Evolutionary conservation across 2,797 vertebrate genomes (phyloP).

Genomic region (Pyrocephalus nanus): DNA sequence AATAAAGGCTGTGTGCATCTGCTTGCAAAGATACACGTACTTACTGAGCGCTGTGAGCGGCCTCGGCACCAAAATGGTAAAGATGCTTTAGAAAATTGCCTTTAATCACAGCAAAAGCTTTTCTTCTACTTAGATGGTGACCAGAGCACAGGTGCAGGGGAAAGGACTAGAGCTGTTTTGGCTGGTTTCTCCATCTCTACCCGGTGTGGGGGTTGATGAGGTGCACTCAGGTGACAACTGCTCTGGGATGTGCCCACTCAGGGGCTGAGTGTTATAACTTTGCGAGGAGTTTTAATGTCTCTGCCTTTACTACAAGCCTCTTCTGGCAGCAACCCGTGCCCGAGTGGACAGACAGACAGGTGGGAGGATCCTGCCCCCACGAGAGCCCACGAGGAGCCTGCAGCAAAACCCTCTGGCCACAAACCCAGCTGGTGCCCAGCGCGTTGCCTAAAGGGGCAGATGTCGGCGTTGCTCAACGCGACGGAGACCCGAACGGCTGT

Average conservation of each 20-base stretch:
- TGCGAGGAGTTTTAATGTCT: not conserved
- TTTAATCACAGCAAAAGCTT: not conserved
- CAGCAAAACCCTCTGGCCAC: not conserved
- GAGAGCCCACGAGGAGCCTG: not conserved
- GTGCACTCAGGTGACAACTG: fast-evolving
- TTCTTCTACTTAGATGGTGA: not conserved
- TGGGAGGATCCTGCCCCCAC: not conserved
- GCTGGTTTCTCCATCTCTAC: not conserved
- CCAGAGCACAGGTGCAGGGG: not conserved
- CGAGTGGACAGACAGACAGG: not conserved
- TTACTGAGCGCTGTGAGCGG: fast-evolving
- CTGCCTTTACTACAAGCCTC: not conserved
- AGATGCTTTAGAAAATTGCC: not conserved
- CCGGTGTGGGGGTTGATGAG: not conserved
- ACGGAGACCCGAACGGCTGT: not conserved
- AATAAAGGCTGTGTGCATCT: not conserved
- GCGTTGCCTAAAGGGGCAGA: conserved; percentile 20
- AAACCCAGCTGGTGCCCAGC: not conserved
- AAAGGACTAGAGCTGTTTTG: fast-evolving
- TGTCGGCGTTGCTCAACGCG: conserved; percentile 3
- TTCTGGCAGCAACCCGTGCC: not conserved
- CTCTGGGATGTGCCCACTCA: not conserved
- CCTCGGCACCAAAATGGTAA: fast-evolving
- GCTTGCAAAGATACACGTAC: not conserved
- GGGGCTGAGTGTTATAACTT: fast-evolving